Evolutionary conservation across 1,140 invertebrate genomes (phyloP).

Genomic region (Diorhabda carinulata): DNA sequence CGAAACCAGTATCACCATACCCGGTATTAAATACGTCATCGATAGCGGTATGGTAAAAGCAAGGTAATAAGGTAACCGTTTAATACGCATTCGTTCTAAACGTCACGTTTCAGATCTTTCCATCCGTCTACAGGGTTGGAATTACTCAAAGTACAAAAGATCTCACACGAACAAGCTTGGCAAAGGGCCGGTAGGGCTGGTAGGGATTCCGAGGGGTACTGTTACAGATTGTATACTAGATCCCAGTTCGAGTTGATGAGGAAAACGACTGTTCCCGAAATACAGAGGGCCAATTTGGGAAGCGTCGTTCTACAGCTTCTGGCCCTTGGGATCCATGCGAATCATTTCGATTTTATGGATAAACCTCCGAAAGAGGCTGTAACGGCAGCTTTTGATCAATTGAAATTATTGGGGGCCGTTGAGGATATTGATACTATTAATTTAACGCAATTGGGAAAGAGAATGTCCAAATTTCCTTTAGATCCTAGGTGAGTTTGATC

Average conservation of each 20-base stretch:
- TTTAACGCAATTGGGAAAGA: slow-evolving; percentile 76
- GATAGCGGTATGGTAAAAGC: slow-evolving; percentile 93
- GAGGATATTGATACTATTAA: slow-evolving; percentile 52
- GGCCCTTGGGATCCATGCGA: slow-evolving; percentile 76
- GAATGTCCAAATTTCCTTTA: slow-evolving; percentile 88
- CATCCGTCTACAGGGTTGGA: slow-evolving; percentile 81
- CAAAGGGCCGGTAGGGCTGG: slow-evolving; percentile 90
- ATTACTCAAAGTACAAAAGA: slow-evolving; percentile 72
- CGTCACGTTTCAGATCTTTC: slow-evolving; percentile 59
- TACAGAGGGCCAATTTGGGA: slow-evolving; percentile 58
- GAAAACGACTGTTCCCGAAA: slow-evolving; percentile 79
- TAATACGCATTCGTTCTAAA: neutral
- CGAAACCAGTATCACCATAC: slow-evolving; percentile 95
- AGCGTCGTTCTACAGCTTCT: slow-evolving; percentile 66
- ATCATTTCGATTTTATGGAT: slow-evolving; percentile 89
- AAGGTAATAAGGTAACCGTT: slow-evolving; percentile 50
- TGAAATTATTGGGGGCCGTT: slow-evolving; percentile 73
- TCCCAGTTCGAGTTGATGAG: slow-evolving; percentile 62
- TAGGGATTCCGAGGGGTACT: slow-evolving; percentile 75
- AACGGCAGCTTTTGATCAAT: slow-evolving; percentile 62
- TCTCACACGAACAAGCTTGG: slow-evolving; percentile 89
- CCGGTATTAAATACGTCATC: slow-evolving; percentile 88
- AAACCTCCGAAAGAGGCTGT: slow-evolving; percentile 71
- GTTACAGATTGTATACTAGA: slow-evolving; percentile 79
- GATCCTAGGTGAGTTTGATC: slow-evolving; percentile 62